Conservation (phyloP, 2,888 invertebrate species). For the Acanthosepion esculentum region DNA sequence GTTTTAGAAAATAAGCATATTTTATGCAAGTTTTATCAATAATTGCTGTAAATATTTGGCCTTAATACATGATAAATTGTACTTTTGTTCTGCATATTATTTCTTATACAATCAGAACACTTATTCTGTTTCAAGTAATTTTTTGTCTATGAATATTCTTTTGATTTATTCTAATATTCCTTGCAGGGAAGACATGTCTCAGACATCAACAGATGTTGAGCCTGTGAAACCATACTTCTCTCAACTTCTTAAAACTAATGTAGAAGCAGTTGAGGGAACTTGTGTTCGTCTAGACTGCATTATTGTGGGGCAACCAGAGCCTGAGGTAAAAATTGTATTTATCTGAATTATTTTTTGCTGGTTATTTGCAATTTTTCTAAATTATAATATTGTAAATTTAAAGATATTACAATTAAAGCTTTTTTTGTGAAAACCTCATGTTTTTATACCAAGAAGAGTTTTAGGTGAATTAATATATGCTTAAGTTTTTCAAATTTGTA, state of each 20-base stretch:
- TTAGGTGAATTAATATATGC: no score
- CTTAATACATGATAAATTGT: not conserved
- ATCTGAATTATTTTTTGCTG: no score
- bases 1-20: not conserved
- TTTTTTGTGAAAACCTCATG: no score
- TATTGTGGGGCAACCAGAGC: slow-evolving; percentile 76
- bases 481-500: not conserved
- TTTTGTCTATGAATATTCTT: not conserved
- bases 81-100: not conserved
- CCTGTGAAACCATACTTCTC: slow-evolving; percentile 78
- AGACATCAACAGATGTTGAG: slow-evolving; percentile 81
- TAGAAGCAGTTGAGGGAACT: slow-evolving; percentile 71
- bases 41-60: not conserved
- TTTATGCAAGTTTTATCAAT: not conserved
- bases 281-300: slow-evolving; percentile 75
- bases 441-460: no score
- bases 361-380: no score
- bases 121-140: not conserved
- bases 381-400: no score
- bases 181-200: slow-evolving; percentile 66
- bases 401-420: no score
- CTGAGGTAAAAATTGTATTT: slow-evolving; percentile 70
- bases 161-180: not conserved
- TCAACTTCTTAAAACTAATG: slow-evolving; percentile 66
- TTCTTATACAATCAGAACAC: not conserved